Conservation (phyloP, 2,113 vertebrate species). For the Dryoscopus gambensis region DNA sequence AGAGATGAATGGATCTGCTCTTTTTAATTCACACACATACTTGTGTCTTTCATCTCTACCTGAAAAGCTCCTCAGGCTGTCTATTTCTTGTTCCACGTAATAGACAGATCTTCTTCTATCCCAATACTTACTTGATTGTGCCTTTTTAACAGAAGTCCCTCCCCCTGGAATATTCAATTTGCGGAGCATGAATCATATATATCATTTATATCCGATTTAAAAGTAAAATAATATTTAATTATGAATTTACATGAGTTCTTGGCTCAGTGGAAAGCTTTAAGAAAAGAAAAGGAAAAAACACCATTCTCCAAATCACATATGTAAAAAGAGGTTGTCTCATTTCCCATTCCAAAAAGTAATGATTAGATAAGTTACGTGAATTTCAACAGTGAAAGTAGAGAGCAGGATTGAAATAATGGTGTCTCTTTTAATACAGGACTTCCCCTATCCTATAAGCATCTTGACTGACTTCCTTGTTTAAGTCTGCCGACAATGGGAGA, state of each 20-base stretch:
- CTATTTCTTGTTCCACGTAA: neutral
- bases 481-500: neutral
- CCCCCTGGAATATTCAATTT: constrained; percentile 3
- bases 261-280: neutral
- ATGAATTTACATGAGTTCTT: neutral
- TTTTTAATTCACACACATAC: constrained; percentile 43
- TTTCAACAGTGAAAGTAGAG: neutral
- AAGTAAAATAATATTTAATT: constrained; percentile 28
- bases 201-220: neutral
- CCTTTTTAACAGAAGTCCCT: neutral
- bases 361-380: neutral
- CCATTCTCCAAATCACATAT: neutral
- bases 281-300: neutral
- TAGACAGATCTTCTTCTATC: neutral
- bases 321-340: neutral
- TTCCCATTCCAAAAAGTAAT: neutral
- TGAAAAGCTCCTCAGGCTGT: constrained; percentile 43
- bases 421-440: neutral
- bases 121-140: neutral
- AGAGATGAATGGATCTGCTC: constrained; percentile 67
- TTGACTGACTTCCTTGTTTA: neutral
- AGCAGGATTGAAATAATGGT: neutral
- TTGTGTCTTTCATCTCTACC: constrained; percentile 63
- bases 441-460: neutral
- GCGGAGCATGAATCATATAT: neutral